Base-by-base conservation (phyloP, 2,797 vertebrate genomes). In the Chromis chromis region DNA sequence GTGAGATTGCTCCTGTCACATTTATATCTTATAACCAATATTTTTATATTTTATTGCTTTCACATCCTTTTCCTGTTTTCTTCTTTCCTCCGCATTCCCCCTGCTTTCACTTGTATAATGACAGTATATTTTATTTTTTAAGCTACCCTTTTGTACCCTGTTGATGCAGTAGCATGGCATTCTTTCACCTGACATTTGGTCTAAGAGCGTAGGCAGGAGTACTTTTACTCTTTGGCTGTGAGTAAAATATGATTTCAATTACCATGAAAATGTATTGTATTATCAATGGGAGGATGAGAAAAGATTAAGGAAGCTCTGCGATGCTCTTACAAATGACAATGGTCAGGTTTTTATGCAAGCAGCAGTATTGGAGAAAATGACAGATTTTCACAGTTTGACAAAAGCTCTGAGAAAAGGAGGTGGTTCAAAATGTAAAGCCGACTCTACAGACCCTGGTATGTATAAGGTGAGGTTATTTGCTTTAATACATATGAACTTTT, bases 191-290 rank as follows among this genome's bases (percentile, higher is more conserved):
- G 70, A 57, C 53, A 61, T 85, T 86, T 86, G 70, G 65, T 62
- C 62, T 79, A 53, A 81, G 70, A 70, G 76, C 65, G 76, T 80
- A 82, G 83, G 83, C 80, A 76, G 83, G 62, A 24, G 57, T 75
- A 85, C 69, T 83, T 87, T 78, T 53, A 73, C 78, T 82, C 68
- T 78, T 63, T 69, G 71, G 75, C 69, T 88, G 81, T 79, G 83
- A 76, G 77, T 84, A 85, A 92, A 90, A 88, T 90, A 88, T 85
- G 80, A 81, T 90, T 87, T 88, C 73, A 90, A 84, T 91, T 88
- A 86, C 79, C 81, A 79, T 90, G 81, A 85, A 89, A 90, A 87
- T 83, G 82, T 82, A 74, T 88, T 91, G 83, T 88, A 70, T 88
- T 87, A 82, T 90, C 85, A 89, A 89, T 89, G 74, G 71, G 65